Conservation (phyloP, 2,888 invertebrate genomes). For the Seira sanloemensis region DNA sequence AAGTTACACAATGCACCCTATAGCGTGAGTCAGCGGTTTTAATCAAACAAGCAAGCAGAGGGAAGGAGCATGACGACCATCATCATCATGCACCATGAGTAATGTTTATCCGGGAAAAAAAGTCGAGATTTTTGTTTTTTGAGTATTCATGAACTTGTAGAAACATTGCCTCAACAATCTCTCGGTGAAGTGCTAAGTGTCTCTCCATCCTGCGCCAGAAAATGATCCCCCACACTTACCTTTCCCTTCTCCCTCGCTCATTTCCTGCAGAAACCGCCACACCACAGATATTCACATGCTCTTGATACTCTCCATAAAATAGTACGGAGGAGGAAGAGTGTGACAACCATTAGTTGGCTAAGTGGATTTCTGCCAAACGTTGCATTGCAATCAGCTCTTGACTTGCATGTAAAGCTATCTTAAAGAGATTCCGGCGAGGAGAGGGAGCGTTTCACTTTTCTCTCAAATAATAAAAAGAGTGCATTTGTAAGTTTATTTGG, state of each 20-base stretch:
- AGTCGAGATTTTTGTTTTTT: conserved; percentile 63
- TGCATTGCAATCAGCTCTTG: conserved; percentile 6
- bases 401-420: conserved; percentile 17
- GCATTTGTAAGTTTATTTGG: not conserved
- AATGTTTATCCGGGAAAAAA: conserved; percentile 56
- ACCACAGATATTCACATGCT: not conserved
- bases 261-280: not conserved
- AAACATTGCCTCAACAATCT: conserved; percentile 52
- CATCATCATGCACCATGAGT: conserved; percentile 36
- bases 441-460: not conserved
- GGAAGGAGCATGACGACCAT: conserved; percentile 6
- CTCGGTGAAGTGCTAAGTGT: not conserved
- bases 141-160: conserved; percentile 66
- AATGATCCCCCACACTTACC: conserved; percentile 55
- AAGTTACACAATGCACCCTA: not conserved
- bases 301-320: no score
- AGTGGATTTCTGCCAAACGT: conserved; percentile 9
- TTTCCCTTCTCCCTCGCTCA: conserved; percentile 24
- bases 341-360: conserved; percentile 5
- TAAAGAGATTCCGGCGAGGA: not conserved
- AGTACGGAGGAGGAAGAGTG: not conserved
- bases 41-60: conserved; percentile 24
- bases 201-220: not conserved
- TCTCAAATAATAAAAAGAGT: not conserved
- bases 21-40: conserved; percentile 57